These are phyloP conservation scores for Psittacula cyanocephala DNA, from an alignment of 2,113 vertebrate genomes.

Conservation along the genomic window DNA sequence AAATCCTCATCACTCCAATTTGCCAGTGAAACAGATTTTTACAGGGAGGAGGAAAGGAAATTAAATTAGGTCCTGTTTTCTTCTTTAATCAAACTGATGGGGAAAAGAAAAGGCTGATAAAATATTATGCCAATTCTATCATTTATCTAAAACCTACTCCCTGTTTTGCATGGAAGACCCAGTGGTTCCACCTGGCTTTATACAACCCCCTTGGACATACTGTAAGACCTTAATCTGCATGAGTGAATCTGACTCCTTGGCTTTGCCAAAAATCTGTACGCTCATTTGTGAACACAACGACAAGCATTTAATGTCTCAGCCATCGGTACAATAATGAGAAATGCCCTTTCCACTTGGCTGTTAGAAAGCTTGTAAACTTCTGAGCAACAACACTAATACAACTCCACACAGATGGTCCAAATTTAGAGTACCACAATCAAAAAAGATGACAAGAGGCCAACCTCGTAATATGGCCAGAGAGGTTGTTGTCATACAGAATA, in stretches of 20 bases:
- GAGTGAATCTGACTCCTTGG: neutral
- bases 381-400: neutral
- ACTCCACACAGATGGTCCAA: constrained; percentile 20
- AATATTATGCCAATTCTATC: neutral
- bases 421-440: neutral
- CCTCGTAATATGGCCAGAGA: neutral
- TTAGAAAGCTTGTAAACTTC: constrained; percentile 39
- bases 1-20: constrained; percentile 44
- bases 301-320: constrained; percentile 15
- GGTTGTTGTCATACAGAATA: neutral
- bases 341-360: constrained; percentile 42
- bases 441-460: neutral
- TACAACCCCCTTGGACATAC: neutral
- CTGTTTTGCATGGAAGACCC: neutral
- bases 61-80: constrained; percentile 22
- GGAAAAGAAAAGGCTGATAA: neutral
- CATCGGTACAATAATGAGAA: constrained; percentile 14
- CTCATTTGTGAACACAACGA: constrained; percentile 37
- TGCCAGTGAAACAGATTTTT: constrained; percentile 44
- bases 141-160: neutral
- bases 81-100: neutral
- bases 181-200: neutral
- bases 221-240: constrained; percentile 23
- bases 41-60: neutral
- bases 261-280: constrained; percentile 53